Conservation (phyloP, 2,888 invertebrate species). For the Brenthis daphne region DNA sequence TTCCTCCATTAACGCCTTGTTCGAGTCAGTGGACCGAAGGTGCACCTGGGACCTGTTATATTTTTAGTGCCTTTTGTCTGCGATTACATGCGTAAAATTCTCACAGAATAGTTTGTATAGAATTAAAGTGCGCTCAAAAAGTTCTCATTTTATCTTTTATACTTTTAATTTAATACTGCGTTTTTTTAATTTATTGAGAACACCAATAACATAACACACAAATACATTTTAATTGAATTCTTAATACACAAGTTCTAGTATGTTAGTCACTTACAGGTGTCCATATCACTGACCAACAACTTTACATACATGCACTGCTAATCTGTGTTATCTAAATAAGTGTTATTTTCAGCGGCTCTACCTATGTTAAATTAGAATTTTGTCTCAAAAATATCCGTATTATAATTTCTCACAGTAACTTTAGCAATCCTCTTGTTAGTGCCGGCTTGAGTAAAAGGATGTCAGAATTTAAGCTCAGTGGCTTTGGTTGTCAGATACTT, state of each 20-base stretch:
- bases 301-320: too few species aligned
- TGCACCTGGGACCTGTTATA: slow-evolving; percentile 22
- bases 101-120: slow-evolving; percentile 4
- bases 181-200: too few species aligned
- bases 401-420: background rate
- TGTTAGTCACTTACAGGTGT: too few species aligned
- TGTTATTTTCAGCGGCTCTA: too few species aligned
- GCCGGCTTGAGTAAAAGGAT: too few species aligned
- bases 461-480: too few species aligned
- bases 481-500: too few species aligned
- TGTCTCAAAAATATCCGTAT: background rate
- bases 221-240: too few species aligned
- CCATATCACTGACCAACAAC: too few species aligned
- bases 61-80: slow-evolving; percentile 18
- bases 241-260: too few species aligned
- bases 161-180: background rate
- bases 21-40: slow-evolving; percentile 19
- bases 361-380: background rate
- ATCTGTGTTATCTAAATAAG: too few species aligned
- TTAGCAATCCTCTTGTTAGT: background rate
- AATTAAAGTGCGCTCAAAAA: background rate
- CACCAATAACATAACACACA: too few species aligned
- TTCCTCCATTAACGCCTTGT: slow-evolving; percentile 16
- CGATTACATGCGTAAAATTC: slow-evolving; percentile 8
- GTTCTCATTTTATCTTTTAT: background rate